These are phyloP conservation scores for Morus bassanus DNA, from an alignment of 2,797 vertebrate species.

Conservation along the genomic window DNA sequence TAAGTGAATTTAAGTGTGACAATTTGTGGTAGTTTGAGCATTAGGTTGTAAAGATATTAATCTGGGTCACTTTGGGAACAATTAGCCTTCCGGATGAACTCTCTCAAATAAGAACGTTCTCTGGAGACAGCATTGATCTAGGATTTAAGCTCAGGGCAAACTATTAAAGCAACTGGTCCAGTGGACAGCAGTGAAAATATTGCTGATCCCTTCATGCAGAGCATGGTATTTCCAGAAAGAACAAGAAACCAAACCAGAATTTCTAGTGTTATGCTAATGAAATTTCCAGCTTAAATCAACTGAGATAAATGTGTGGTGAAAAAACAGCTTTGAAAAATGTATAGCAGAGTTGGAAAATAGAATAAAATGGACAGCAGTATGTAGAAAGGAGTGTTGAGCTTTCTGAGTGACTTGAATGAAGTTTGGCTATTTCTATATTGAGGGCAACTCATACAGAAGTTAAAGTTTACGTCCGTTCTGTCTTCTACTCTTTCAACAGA, in stretches of 20 bases:
- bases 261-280: background rate
- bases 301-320: background rate
- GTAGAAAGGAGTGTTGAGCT: background rate
- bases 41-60: background rate
- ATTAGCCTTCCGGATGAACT: background rate
- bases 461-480: background rate
- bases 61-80: background rate
- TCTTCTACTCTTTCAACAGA: background rate
- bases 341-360: background rate
- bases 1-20: background rate
- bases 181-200: background rate
- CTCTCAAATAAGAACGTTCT: background rate
- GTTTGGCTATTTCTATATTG: background rate
- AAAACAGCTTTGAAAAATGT: background rate
- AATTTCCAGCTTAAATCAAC: background rate
- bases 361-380: background rate
- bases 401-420: background rate
- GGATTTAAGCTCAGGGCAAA: background rate
- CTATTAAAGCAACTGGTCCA: background rate
- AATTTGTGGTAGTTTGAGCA: background rate
- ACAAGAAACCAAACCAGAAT: background rate
- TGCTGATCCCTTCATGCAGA: background rate
- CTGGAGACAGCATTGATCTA: background rate
- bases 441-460: background rate
- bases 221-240: background rate